These are phyloP conservation scores for Pionites leucogaster DNA, from an alignment of 2,113 vertebrate species.

Conservation along the genomic window DNA sequence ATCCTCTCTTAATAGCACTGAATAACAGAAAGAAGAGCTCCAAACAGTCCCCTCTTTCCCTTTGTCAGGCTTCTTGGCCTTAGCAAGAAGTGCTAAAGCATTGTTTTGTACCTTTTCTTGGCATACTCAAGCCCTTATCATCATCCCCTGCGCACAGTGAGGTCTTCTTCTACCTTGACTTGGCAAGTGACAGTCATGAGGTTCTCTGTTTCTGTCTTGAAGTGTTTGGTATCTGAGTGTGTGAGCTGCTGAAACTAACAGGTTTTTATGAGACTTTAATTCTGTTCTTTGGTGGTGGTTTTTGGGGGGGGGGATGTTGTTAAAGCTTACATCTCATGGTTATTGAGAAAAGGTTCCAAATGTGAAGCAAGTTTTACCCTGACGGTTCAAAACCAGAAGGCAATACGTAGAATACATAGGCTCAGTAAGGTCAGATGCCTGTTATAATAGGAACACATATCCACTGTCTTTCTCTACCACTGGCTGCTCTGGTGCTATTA, in stretches of 20 bases:
- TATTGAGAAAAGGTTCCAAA: not conserved
- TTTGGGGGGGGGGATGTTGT: not conserved
- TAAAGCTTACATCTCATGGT: not conserved
- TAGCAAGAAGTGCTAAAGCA: not conserved
- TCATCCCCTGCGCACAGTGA: not conserved
- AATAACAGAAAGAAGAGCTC: not conserved
- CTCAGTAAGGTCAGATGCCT: rapidly evolving
- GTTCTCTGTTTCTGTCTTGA: not conserved
- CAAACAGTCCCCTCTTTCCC: not conserved
- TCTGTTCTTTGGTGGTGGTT: not conserved
- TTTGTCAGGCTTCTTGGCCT: not conserved
- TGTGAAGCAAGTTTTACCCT: not conserved
- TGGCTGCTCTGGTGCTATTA: not conserved
- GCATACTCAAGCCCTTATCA: not conserved
- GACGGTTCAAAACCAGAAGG: not conserved
- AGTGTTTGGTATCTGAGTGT: not conserved
- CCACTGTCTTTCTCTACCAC: not conserved
- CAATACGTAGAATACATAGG: not conserved
- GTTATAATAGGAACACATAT: not conserved
- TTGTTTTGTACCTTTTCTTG: not conserved
- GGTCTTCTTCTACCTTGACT: not conserved
- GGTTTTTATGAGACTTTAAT: not conserved
- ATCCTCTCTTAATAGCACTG: not conserved
- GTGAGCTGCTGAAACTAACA: not conserved
- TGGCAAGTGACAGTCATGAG: not conserved